Base-by-base conservation (phyloP, 1,140 invertebrate genomes). In the Brachionus paranguensis region DNA sequence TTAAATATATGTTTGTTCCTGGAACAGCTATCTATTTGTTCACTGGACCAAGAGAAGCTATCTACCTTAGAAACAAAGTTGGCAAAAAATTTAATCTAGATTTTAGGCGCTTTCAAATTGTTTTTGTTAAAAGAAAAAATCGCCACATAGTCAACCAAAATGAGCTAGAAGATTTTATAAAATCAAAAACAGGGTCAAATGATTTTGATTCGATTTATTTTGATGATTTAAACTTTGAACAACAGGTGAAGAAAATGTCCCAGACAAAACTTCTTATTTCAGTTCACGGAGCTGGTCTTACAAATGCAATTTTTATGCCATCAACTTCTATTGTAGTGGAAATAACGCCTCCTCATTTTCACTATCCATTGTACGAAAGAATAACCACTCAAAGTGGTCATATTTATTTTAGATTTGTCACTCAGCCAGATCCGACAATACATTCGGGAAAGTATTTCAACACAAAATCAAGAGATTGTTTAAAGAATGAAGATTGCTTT, bases 291-390 rank as follows among this genome's bases (percentile, higher is more conserved):
- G 68, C 68, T 7, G 37, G 68, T 45, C 43, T 72, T 2, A 72
- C 68, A 3, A 72, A 72, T 43, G 3, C 68, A 14, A 72, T 72
- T 17, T 72, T 72, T 17, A n/a, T 72, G 37, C 68, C 68, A 41
- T 41, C 68, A 20, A 37, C 37, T 72, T 37, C 68, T 20, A 17
- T 43, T 41, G 14, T 72, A 3, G 3, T 72, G 3, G 68, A 72
- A 72, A 72, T 72, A 41, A 37, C 37, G 2, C 68, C 68, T n/a
- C 68, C 68, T 2, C 68, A 72, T 45, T 72, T 72, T 43, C 68
- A 72, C 20, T 72, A 72, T 72, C 68, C 68, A 17, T 14, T 72
- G 14, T 72, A 72, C 17, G 68, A 72, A 72, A 37, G 68, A 72
- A n/a, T 72, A 12, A 12, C 37, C 7, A 72, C n/a, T n/a, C 68